These are phyloP conservation scores for Epizoanthus ramosus DNA, from an alignment of 92 coral and sea anemone genomes.

Conservation along the genomic window DNA sequence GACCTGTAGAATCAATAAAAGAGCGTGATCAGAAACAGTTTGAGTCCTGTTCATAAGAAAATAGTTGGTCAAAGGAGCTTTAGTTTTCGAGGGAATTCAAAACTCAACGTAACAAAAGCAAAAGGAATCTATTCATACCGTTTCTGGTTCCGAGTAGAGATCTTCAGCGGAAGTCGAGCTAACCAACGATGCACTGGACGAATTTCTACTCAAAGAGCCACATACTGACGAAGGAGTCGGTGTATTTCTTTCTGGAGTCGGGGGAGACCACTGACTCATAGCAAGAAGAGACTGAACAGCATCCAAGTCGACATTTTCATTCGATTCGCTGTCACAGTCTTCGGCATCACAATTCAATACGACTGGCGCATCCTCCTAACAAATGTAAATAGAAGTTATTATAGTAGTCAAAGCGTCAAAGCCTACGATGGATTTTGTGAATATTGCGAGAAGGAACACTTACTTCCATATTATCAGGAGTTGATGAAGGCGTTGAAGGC, in stretches of 20 bases:
- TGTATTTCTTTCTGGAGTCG: slow-evolving; percentile 82
- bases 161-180: slow-evolving; percentile 71
- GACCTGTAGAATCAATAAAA: slow-evolving; percentile 2
- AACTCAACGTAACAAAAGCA: background rate
- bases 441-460: slow-evolving; percentile 40
- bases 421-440: background rate
- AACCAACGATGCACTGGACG: slow-evolving; percentile 88
- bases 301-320: slow-evolving; percentile 81
- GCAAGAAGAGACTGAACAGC: slow-evolving; percentile 98
- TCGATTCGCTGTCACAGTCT: slow-evolving; percentile 54
- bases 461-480: slow-evolving; percentile 87
- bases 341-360: slow-evolving; percentile 56
- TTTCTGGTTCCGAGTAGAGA: slow-evolving; percentile 40
- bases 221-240: slow-evolving; percentile 86
- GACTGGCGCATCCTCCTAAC: slow-evolving; percentile 65
- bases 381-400: slow-evolving; percentile 45
- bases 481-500: slow-evolving; percentile 96
- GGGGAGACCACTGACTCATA: slow-evolving; percentile 99
- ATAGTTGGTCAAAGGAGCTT: background rate
- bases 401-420: background rate
- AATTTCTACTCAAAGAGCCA: slow-evolving; percentile 85
- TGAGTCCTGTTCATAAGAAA: background rate
- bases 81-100: background rate
- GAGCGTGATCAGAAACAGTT: background rate
- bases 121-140: background rate